Conservation (phyloP, 2,797 vertebrate species). For the Micrastur ruficollis region DNA sequence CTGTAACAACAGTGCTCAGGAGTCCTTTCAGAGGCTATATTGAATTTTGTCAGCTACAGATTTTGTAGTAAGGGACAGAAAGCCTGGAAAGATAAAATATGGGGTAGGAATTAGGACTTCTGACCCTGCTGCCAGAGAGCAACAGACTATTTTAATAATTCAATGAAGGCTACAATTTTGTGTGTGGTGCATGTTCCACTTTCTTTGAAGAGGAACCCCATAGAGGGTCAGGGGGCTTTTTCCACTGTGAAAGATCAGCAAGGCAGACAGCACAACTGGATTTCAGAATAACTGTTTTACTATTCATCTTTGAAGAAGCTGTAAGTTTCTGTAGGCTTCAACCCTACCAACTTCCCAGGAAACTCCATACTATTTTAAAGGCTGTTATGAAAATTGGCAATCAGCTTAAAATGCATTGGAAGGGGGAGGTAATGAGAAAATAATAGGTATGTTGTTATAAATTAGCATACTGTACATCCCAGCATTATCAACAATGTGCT, state of each 20-base stretch:
- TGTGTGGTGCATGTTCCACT: background rate
- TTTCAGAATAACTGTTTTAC: constrained; percentile 33
- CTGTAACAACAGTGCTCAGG: background rate
- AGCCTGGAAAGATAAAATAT: constrained; percentile 6
- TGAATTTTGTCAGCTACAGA: background rate
- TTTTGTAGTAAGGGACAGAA: constrained; percentile 17
- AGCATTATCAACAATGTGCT: background rate
- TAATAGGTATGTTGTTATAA: background rate
- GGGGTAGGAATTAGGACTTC: background rate
- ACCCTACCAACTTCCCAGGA: background rate
- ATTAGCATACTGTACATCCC: background rate
- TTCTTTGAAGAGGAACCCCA: constrained; percentile 48
- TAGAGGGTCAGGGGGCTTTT: constrained; percentile 13
- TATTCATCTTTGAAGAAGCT: background rate
- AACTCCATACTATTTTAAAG: background rate
- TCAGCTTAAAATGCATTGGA: background rate
- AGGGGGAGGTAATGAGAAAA: background rate
- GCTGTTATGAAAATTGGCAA: background rate
- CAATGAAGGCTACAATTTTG: constrained; percentile 21
- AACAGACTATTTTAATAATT: constrained; percentile 52
- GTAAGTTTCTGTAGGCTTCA: background rate
- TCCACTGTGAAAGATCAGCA: background rate
- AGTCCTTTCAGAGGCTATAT: constrained; percentile 1
- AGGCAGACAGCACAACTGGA: constrained; percentile 5
- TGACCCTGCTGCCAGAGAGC: constrained; percentile 13